Evolutionary conservation across 1,140 invertebrate species (phyloP).

Genomic region (Zeugodacus cucurbitae): DNA sequence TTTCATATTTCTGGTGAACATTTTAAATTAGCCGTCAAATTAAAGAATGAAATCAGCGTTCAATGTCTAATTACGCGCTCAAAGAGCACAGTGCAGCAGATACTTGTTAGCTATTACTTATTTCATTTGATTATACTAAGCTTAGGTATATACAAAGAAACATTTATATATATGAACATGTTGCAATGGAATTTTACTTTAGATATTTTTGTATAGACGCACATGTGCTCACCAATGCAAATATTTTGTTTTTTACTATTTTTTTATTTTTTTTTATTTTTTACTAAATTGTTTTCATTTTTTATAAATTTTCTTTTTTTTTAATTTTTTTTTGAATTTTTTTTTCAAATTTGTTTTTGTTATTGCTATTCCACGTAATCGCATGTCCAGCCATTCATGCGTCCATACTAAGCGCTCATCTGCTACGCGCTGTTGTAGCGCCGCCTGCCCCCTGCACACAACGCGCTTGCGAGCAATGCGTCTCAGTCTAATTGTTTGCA

Average conservation of each 20-base stretch:
- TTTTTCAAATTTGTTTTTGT: background rate
- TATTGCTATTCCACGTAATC: background rate
- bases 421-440: background rate
- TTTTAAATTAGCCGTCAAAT: background rate
- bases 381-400: conserved; percentile 24
- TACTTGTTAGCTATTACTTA: background rate
- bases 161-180: background rate
- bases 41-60: background rate
- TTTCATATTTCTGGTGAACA: conserved; percentile 1
- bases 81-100: background rate
- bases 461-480: background rate
- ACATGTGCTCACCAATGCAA: background rate
- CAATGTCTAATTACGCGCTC: background rate
- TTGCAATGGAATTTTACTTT: background rate
- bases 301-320: background rate
- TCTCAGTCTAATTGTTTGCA: conserved; percentile 9
- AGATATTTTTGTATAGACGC: background rate
- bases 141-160: background rate
- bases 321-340: background rate
- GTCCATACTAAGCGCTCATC: background rate
- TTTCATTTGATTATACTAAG: background rate
- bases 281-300: background rate
- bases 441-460: background rate
- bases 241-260: background rate
- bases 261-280: background rate